Evolutionary conservation across 2,113 vertebrate species (phyloP).

Genomic region (Calonectris borealis): DNA sequence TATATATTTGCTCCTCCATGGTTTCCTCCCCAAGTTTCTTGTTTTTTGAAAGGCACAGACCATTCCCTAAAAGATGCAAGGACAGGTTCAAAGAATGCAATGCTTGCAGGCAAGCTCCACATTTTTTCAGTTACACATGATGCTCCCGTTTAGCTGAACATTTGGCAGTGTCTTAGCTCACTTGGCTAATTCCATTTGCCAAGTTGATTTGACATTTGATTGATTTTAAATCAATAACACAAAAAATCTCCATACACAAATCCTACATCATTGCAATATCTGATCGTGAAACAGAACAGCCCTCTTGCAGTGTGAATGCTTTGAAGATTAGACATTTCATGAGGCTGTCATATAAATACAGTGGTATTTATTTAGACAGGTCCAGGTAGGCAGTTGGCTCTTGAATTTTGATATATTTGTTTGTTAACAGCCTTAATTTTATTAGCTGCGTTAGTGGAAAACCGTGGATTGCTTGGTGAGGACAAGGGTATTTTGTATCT

Average conservation of each 20-base stretch:
- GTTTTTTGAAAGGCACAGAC: background rate
- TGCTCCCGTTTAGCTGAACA: background rate
- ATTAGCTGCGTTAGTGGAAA: background rate
- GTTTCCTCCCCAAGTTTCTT: background rate
- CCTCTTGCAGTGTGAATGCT: background rate
- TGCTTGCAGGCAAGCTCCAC: background rate
- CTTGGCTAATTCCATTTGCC: background rate
- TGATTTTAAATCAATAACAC: background rate
- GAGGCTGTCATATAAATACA: background rate
- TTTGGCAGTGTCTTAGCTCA: background rate
- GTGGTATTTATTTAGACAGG: background rate
- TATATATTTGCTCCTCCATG: background rate
- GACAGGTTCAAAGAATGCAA: background rate
- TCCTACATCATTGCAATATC: background rate
- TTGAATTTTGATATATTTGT: background rate
- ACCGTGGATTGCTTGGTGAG: background rate
- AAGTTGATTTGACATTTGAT: background rate
- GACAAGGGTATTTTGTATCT: background rate
- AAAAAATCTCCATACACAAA: background rate
- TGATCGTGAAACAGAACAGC: background rate
- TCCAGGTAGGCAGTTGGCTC: background rate
- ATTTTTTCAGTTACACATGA: background rate
- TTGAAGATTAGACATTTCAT: background rate
- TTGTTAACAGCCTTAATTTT: conserved; percentile 24
- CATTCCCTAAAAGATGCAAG: background rate